These are phyloP conservation scores for Nebria brevicollis DNA, from an alignment of 2,888 invertebrate genomes.

Conservation along the genomic window DNA sequence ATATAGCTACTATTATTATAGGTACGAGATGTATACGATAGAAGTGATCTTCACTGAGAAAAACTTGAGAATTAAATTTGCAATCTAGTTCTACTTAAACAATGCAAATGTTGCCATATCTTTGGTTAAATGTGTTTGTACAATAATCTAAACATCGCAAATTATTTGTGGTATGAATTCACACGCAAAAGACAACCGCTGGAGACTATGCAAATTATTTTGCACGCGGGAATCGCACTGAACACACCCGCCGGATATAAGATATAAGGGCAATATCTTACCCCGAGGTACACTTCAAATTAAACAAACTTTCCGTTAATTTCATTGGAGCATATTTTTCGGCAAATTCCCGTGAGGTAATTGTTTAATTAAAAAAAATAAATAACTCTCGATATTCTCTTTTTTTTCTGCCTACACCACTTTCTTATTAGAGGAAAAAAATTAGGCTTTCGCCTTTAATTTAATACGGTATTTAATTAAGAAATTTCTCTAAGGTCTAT, in stretches of 20 bases:
- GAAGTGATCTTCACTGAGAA: neutral
- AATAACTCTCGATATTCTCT: neutral
- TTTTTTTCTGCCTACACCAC: neutral
- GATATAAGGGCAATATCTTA: neutral
- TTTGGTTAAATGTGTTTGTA: slow-evolving; percentile 26
- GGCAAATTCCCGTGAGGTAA: too few species aligned
- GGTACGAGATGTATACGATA: neutral
- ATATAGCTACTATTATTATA: neutral
- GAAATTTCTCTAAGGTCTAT: neutral
- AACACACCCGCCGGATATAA: neutral
- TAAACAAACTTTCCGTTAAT: neutral
- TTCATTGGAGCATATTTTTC: too few species aligned
- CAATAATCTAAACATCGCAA: slow-evolving; percentile 38
- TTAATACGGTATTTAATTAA: neutral
- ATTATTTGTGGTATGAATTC: slow-evolving; percentile 37
- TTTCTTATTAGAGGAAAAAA: too few species aligned
- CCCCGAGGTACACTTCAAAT: neutral
- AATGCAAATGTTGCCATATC: neutral
- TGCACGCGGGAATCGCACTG: slow-evolving; percentile 3
- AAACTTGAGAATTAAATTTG: too few species aligned
- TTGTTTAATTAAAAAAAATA: too few species aligned
- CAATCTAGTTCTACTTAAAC: neutral
- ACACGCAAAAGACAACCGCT: slow-evolving; percentile 13
- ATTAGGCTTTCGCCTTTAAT: too few species aligned
- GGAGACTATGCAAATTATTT: slow-evolving; percentile 33